Evolutionary conservation across 1,140 invertebrate genomes (phyloP).

Genomic region (Melipona quadrifasciata): DNA sequence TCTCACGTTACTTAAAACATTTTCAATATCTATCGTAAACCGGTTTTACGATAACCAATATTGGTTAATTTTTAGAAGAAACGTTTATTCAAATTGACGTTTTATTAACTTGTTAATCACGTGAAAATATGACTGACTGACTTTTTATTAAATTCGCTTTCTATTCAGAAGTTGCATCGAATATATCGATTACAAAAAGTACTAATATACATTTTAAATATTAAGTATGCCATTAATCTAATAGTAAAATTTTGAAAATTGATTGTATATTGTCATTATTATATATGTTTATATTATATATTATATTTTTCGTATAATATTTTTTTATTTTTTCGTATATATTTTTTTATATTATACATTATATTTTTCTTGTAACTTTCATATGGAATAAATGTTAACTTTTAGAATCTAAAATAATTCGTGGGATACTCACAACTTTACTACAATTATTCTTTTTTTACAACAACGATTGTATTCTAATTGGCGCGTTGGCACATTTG

Average conservation of each 20-base stretch:
- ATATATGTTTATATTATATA: too few species aligned
- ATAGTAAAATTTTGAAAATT: neutral
- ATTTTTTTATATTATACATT: too few species aligned
- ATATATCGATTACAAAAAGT: neutral
- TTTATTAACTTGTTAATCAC: neutral
- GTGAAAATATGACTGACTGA: neutral
- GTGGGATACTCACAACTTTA: neutral
- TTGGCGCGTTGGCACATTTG: neutral
- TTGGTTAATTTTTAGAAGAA: neutral
- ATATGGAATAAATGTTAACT: too few species aligned
- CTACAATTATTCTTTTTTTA: neutral
- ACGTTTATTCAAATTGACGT: neutral
- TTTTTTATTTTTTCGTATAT: too few species aligned
- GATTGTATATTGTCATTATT: neutral
- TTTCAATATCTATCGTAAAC: neutral
- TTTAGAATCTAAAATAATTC: neutral
- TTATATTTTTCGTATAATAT: too few species aligned
- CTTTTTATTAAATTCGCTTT: neutral
- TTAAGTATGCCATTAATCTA: neutral
- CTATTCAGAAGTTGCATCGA: neutral
- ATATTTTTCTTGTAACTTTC: too few species aligned
- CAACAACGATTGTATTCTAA: neutral
- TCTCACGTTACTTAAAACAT: neutral
- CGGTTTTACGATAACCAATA: neutral
- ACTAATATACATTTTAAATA: neutral